These are phyloP conservation scores for Nannoperca obscura DNA, from an alignment of 2,797 vertebrate species.

Conservation along the genomic window DNA sequence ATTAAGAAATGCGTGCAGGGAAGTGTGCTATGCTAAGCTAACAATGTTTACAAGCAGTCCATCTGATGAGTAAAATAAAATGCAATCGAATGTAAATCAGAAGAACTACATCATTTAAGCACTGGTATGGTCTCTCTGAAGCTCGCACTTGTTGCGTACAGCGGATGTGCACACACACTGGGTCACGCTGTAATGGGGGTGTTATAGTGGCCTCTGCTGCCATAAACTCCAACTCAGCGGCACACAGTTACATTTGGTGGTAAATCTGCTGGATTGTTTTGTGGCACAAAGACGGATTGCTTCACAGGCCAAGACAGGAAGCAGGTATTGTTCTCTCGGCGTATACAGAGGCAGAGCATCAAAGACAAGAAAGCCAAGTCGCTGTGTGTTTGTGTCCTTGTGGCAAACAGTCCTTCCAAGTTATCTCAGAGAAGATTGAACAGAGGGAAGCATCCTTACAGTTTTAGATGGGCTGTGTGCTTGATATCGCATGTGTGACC, in stretches of 20 bases:
- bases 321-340: conserved; percentile 40
- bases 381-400: conserved; percentile 64
- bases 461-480: conserved; percentile 65
- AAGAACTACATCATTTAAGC: background rate
- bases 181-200: conserved; percentile 14
- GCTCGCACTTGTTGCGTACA: conserved; percentile 24
- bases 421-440: conserved; percentile 50
- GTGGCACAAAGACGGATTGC: conserved; percentile 48
- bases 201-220: conserved; percentile 35
- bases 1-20: background rate
- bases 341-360: conserved; percentile 33
- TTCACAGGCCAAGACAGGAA: conserved; percentile 44
- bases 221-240: conserved; percentile 40
- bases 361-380: conserved; percentile 32
- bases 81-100: background rate
- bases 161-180: background rate
- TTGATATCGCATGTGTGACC: conserved; percentile 80
- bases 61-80: background rate
- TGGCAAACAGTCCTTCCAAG: conserved; percentile 56
- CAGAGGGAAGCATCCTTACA: conserved; percentile 37
- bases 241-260: conserved; percentile 49
- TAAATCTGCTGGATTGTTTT: conserved; percentile 64
- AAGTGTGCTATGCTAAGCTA: background rate
- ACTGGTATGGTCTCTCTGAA: background rate
- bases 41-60: no score